These are phyloP conservation scores for Sebastes miniatus DNA, from an alignment of 2,797 vertebrate species.

Conservation along the genomic window DNA sequence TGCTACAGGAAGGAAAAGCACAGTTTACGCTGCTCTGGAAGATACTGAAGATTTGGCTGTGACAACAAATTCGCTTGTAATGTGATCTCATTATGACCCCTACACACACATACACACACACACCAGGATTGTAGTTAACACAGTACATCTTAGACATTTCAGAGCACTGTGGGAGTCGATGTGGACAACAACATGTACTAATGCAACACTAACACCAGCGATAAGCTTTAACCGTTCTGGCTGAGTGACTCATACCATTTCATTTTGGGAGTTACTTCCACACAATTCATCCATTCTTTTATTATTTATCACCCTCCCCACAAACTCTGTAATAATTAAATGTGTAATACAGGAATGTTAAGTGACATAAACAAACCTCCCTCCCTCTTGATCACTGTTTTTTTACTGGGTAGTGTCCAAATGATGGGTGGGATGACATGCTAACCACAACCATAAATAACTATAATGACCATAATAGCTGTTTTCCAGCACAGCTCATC, in stretches of 20 bases:
- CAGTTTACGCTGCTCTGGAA: constrained; percentile 41
- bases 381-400: constrained; percentile 1
- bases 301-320: background rate
- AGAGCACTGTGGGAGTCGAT: constrained; percentile 6
- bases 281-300: constrained; percentile 20
- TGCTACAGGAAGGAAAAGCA: constrained; percentile 66
- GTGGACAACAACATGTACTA: constrained; percentile 1
- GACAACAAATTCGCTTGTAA: constrained; percentile 39
- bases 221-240: constrained; percentile 13
- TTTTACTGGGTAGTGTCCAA: constrained; percentile 17
- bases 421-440: constrained; percentile 25
- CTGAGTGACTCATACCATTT: constrained; percentile 17
- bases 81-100: constrained; percentile 18
- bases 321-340: constrained; percentile 1
- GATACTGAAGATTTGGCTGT: constrained; percentile 40
- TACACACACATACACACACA: background rate
- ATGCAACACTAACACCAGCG: constrained; percentile 9
- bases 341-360: constrained; percentile 18
- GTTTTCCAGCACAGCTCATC: constrained; percentile 55
- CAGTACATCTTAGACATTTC: background rate
- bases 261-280: constrained; percentile 7
- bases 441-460: constrained; percentile 63
- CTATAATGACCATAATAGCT: constrained; percentile 65
- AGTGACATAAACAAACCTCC: constrained; percentile 15
- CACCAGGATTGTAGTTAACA: background rate